phyloP scores from a whole-genome alignment of 2,888 invertebrate species.

The Xylophagus ater region DNA sequence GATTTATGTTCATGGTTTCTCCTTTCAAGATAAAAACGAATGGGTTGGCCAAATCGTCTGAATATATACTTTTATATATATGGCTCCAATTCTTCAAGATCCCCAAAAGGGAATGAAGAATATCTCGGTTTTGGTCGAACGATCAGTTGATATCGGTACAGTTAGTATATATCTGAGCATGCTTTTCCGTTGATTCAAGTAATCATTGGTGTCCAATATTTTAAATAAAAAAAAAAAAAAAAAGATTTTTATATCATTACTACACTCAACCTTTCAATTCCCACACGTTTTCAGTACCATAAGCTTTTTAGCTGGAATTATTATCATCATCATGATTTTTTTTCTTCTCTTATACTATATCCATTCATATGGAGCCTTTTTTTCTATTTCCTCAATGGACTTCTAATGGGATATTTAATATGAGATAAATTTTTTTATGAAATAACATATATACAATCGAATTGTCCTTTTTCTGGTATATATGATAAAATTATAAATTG shows the following conservation, averaged over 20 bases:
- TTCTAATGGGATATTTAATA: constrained; percentile 1
- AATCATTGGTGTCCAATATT: constrained; percentile 6
- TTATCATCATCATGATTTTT: not conserved
- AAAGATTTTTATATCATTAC: too few relatives aligned
- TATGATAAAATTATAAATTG: too few relatives aligned
- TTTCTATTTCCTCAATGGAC: not conserved
- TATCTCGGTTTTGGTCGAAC: too few relatives aligned
- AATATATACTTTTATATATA: not conserved
- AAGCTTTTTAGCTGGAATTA: too few relatives aligned
- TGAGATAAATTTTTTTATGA: not conserved
- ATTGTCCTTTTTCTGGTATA: too few relatives aligned
- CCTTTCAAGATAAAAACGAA: not conserved
- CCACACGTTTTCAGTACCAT: too few relatives aligned
- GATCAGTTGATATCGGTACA: not conserved
- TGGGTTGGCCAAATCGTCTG: not conserved
- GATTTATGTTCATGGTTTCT: constrained; percentile 4
- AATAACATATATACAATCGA: too few relatives aligned
- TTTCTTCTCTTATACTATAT: not conserved
- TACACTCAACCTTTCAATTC: too few relatives aligned
- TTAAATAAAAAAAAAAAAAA: constrained; percentile 5
- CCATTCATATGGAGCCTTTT: too few relatives aligned
- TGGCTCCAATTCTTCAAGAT: too few relatives aligned
- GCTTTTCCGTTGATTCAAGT: constrained; percentile 3
- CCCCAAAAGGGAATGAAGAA: too few relatives aligned
- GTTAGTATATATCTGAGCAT: not conserved